Percentiles rank a stretch among this genome's conserved stretches.
Evolutionary conservation across 2,888 invertebrate species (phyloP).

Genomic region (Penaeus monodon): DNA sequence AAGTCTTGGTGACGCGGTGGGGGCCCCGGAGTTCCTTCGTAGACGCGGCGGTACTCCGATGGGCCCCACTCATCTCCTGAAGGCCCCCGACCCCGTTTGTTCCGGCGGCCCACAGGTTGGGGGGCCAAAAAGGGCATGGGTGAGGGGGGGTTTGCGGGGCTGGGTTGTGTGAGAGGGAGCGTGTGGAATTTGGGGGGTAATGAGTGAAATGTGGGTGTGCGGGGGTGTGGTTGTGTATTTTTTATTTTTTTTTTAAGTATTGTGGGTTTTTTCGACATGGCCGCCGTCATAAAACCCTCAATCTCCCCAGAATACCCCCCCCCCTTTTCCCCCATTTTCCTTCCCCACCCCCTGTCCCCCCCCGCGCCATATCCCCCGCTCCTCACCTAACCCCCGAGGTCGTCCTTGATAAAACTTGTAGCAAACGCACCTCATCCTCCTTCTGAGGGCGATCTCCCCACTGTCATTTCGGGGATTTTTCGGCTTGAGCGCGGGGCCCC

Average conservation of each 20-base stretch:
- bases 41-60: constrained; percentile 69
- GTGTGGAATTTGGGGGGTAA: constrained; percentile 11
- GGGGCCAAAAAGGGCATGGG: not conserved
- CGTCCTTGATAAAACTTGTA: constrained; percentile 65
- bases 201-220: constrained; percentile 5
- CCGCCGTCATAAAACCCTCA: not conserved
- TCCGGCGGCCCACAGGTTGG: constrained; percentile 72
- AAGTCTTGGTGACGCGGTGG: constrained; percentile 69
- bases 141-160: not conserved
- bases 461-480: constrained; percentile 67
- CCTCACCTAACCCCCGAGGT: constrained; percentile 51
- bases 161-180: not conserved
- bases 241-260: too few species aligned
- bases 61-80: constrained; percentile 72
- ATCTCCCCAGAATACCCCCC: not conserved
- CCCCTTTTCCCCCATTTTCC: not conserved
- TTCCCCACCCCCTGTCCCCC: not conserved
- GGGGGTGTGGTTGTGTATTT: constrained; percentile 21
- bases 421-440: constrained; percentile 66
- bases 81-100: constrained; percentile 73
- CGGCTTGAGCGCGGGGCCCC: constrained; percentile 67
- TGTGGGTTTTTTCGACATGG: not conserved
- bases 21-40: constrained; percentile 68
- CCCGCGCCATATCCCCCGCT: not conserved
- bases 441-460: constrained; percentile 71